These are phyloP conservation scores for Beris chalybata DNA, from an alignment of 2,888 invertebrate genomes.

Conservation along the genomic window DNA sequence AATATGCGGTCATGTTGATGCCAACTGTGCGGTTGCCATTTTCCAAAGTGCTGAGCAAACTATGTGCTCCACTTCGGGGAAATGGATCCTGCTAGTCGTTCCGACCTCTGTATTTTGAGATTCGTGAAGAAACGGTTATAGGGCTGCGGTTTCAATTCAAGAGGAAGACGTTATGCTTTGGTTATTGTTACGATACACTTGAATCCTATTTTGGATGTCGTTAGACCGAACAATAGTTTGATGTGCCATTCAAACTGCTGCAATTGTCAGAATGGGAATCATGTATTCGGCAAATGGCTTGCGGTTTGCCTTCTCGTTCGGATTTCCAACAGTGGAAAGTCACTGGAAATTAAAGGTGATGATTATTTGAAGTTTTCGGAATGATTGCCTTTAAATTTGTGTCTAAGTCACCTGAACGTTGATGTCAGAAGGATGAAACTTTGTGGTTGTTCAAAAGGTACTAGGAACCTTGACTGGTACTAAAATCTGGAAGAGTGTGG, in stretches of 20 bases:
- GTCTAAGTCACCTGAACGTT: too few relatives aligned
- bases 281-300: constrained; percentile 14
- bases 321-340: too few relatives aligned
- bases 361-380: too few relatives aligned
- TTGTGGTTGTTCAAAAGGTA: too few relatives aligned
- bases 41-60: constrained; percentile 5
- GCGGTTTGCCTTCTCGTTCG: constrained; percentile 11
- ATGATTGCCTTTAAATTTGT: too few relatives aligned
- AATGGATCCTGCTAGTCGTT: background rate
- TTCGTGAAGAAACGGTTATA: constrained; percentile 25
- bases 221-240: background rate
- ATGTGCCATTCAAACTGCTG: constrained; percentile 10
- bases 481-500: too few relatives aligned
- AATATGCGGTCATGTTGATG: constrained; percentile 8
- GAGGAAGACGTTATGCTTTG: constrained; percentile 19
- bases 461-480: too few relatives aligned
- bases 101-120: constrained; percentile 2
- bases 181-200: constrained; percentile 18
- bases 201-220: constrained; percentile 9
- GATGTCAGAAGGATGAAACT: too few relatives aligned
- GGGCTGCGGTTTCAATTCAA: constrained; percentile 18
- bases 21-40: constrained; percentile 11
- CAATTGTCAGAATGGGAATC: constrained; percentile 15
- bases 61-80: background rate
- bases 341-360: too few relatives aligned